These are phyloP conservation scores for Scaptomyza reducta DNA, from an alignment of 2,888 invertebrate genomes.

Conservation along the genomic window DNA sequence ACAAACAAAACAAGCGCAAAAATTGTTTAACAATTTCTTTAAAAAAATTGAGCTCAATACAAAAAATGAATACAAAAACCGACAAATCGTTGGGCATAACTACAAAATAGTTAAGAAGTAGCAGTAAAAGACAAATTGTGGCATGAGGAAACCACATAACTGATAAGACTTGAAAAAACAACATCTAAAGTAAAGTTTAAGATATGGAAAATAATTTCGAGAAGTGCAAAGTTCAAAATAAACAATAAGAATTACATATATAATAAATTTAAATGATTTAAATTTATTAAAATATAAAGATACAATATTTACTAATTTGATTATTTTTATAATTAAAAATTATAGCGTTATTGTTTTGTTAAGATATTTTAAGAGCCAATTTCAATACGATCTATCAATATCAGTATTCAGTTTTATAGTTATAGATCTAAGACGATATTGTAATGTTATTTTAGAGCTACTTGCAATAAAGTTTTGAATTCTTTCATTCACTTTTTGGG, in stretches of 20 bases:
- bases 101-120: conserved; percentile 28
- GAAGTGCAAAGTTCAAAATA: conserved; percentile 30
- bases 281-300: no score
- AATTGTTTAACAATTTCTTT: conserved; percentile 38
- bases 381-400: no score
- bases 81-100: conserved; percentile 28
- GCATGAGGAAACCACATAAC: conserved; percentile 27
- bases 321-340: no score
- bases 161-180: conserved; percentile 29
- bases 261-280: no score
- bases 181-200: conserved; percentile 9
- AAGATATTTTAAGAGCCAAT: no score
- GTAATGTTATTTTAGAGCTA: background rate
- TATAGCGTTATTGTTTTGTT: no score
- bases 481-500: conserved; percentile 36
- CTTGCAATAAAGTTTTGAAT: background rate
- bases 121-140: conserved; percentile 11
- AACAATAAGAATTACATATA: no score
- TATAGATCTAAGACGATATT: no score
- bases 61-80: conserved; percentile 21
- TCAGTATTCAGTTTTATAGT: no score
- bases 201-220: background rate
- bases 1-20: conserved; percentile 49
- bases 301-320: no score
- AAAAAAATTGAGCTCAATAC: conserved; percentile 23